Conservation (phyloP, 2,888 invertebrate species). For the Rhodophaea formosa region DNA sequence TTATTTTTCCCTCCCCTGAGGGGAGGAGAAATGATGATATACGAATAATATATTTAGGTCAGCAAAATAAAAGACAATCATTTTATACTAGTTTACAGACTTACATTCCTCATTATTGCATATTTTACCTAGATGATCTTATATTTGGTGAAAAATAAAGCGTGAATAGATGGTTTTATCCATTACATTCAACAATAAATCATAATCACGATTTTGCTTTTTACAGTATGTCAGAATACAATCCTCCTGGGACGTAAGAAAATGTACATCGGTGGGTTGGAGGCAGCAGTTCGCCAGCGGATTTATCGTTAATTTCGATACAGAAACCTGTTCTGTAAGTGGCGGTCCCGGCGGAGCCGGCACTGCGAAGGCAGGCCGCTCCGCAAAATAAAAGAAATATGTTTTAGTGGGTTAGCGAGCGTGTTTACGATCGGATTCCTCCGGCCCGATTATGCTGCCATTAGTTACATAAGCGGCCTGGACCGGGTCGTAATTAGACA, state of each 20-base stretch:
- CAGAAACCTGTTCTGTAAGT: slow-evolving; percentile 71
- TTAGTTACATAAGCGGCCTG: slow-evolving; percentile 69
- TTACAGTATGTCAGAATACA: slow-evolving; percentile 6
- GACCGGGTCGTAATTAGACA: slow-evolving; percentile 60
- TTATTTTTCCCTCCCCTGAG: no score
- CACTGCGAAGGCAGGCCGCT: slow-evolving; percentile 55
- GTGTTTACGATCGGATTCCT: slow-evolving; percentile 76
- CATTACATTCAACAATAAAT: not conserved
- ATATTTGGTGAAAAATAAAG: not conserved
- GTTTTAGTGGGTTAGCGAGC: slow-evolving; percentile 80
- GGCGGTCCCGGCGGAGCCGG: slow-evolving; percentile 46
- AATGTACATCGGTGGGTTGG: slow-evolving; percentile 58
- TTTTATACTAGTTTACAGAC: no score
- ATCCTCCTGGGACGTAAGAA: slow-evolving; percentile 49
- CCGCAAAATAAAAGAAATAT: slow-evolving; percentile 79
- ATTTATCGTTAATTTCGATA: slow-evolving; percentile 72
- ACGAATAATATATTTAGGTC: no score
- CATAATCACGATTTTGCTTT: not conserved
- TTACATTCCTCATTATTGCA: not conserved
- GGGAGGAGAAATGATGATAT: no score
- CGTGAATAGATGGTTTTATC: not conserved
- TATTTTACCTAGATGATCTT: not conserved
- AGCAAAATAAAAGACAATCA: no score
- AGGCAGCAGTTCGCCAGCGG: slow-evolving; percentile 52
- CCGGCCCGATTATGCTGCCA: slow-evolving; percentile 66